Conservation (phyloP, 2,797 vertebrate species). For the Taenioides sp. region DNA sequence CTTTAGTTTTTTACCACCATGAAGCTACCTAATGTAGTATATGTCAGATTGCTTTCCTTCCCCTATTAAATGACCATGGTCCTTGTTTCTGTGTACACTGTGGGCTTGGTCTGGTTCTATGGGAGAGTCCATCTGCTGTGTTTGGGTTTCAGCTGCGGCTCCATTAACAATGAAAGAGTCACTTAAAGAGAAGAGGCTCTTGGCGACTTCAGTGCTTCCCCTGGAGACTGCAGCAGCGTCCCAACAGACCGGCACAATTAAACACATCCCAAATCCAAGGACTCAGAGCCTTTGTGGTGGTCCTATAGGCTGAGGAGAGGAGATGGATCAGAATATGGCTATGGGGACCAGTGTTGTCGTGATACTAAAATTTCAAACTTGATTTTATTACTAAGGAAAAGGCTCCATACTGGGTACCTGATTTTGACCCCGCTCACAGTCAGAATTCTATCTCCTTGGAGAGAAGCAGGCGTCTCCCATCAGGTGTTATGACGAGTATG, state of each 20-base stretch:
- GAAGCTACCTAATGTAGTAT: background rate
- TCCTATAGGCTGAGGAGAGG: background rate
- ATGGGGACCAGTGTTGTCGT: too few species aligned
- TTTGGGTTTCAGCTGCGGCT: slow-evolving; percentile 31
- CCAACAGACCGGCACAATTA: slow-evolving; percentile 49
- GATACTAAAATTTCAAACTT: too few species aligned
- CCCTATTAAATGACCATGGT: background rate
- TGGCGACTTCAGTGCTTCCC: slow-evolving; percentile 38
- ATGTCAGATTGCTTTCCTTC: background rate
- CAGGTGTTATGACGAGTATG: too few species aligned
- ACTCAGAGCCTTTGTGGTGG: background rate
- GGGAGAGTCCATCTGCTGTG: slow-evolving; percentile 16
- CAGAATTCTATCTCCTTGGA: too few species aligned
- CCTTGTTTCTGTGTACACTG: background rate
- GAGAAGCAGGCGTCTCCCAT: too few species aligned
- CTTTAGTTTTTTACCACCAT: background rate
- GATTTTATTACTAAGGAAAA: too few species aligned
- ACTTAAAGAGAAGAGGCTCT: slow-evolving; percentile 52
- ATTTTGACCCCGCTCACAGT: too few species aligned
- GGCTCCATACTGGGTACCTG: too few species aligned
- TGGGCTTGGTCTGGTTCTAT: background rate
- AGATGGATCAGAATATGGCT: background rate
- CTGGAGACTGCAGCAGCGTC: slow-evolving; percentile 34
- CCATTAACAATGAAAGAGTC: slow-evolving; percentile 42
- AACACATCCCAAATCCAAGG: slow-evolving; percentile 28